Evolutionary conservation across 1,140 invertebrate species (phyloP).

Genomic region (Macrobrachium nipponense): DNA sequence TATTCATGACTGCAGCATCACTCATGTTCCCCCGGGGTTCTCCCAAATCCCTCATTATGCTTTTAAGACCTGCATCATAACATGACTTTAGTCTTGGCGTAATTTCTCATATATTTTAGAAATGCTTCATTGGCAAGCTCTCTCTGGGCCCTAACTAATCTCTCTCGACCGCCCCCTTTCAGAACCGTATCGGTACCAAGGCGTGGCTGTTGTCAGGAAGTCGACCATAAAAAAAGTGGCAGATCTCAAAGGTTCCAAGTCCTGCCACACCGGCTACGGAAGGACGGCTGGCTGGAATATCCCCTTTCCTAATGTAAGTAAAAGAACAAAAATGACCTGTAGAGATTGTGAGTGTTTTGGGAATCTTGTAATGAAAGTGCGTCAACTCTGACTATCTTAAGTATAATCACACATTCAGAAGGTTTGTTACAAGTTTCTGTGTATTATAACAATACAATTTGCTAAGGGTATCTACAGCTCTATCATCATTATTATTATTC

Average conservation of each 20-base stretch:
- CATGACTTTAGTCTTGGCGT: too few species aligned
- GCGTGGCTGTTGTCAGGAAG: constrained; percentile 55
- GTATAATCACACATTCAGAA: too few species aligned
- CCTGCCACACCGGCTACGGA: constrained; percentile 91
- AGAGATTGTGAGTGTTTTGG: background rate
- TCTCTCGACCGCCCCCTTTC: background rate
- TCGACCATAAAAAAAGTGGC: constrained; percentile 75
- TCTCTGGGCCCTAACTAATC: background rate
- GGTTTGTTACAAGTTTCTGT: too few species aligned
- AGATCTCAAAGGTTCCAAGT: constrained; percentile 80
- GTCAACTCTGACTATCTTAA: too few species aligned
- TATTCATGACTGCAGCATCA: too few species aligned
- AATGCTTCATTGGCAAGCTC: background rate
- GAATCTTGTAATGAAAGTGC: too few species aligned
- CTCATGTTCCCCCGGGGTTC: too few species aligned
- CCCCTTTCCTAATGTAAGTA: constrained; percentile 82
- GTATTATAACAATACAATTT: too few species aligned
- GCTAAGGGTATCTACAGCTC: too few species aligned
- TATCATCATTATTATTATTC: too few species aligned
- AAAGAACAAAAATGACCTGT: background rate
- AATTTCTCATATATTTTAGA: background rate
- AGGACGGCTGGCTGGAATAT: constrained; percentile 92
- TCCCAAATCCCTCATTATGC: too few species aligned
- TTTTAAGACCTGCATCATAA: too few species aligned
- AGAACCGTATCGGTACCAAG: constrained; percentile 40